Percentiles rank a stretch among this genome's conserved stretches.
Conservation (phyloP, 2,797 vertebrate species). For the Jordanella pulchra region DNA sequence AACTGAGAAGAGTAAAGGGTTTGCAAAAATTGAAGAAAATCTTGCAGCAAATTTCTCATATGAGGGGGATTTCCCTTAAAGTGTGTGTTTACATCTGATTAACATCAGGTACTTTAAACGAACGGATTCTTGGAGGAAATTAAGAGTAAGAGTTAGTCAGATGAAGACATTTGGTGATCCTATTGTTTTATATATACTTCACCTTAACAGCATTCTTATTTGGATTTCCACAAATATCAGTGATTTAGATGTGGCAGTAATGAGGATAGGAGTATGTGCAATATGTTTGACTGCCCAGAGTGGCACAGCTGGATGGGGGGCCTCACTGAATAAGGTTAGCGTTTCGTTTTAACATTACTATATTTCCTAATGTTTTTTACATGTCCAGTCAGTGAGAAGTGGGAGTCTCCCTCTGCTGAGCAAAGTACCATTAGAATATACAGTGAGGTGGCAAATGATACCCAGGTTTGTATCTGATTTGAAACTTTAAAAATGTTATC, state of each 20-base stretch:
- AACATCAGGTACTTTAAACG: conserved; percentile 10
- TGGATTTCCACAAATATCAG: no score
- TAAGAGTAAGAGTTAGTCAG: neutral
- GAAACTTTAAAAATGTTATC: neutral
- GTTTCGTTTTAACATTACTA: neutral
- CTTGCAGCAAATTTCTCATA: conserved; percentile 29
- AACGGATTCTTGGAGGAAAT: neutral
- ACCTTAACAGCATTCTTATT: neutral
- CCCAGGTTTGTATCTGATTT: neutral
- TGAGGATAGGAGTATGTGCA: neutral
- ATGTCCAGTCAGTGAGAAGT: neutral
- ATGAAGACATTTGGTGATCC: neutral
- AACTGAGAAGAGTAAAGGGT: conserved; percentile 16
- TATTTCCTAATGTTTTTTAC: neutral
- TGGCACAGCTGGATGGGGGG: neutral
- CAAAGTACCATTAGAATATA: neutral
- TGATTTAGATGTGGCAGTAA: no score
- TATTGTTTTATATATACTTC: neutral
- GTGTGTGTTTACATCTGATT: neutral
- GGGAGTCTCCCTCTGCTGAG: neutral
- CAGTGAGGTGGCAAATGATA: neutral
- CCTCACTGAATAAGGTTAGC: neutral
- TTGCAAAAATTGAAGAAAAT: conserved; percentile 19
- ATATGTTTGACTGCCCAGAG: neutral
- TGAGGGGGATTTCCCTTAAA: conserved; percentile 29